These are phyloP conservation scores for Leucozona laternaria DNA, from an alignment of 2,888 invertebrate species.

Conservation along the genomic window DNA sequence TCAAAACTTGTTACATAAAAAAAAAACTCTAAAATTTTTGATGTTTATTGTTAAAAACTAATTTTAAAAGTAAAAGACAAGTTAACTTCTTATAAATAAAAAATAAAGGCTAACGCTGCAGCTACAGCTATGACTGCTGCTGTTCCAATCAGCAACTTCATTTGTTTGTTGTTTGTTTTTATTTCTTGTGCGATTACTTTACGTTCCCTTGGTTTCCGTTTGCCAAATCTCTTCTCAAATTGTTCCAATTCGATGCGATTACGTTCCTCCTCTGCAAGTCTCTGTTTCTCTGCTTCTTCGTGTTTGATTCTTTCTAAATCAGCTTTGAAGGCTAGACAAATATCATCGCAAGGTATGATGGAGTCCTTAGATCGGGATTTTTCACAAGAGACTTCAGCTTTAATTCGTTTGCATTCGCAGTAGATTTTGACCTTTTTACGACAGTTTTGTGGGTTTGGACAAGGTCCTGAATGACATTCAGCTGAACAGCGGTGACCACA, in stretches of 20 bases:
- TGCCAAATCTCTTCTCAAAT: constrained; percentile 90
- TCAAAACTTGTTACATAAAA: constrained; percentile 20
- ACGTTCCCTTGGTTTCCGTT: constrained; percentile 86
- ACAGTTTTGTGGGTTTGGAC: constrained; percentile 88
- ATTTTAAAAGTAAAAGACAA: constrained; percentile 8
- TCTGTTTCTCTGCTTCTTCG: constrained; percentile 85
- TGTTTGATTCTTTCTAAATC: constrained; percentile 85
- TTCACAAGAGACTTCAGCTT: constrained; percentile 89
- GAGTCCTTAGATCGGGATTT: constrained; percentile 83
- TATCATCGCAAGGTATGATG: constrained; percentile 87
- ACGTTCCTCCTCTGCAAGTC: constrained; percentile 86
- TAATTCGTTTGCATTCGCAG: constrained; percentile 91
- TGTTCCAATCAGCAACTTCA: constrained; percentile 77
- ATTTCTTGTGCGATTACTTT: constrained; percentile 78
- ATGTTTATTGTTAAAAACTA: constrained; percentile 28
- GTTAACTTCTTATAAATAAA: constrained; percentile 77
- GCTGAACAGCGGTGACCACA: constrained; percentile 93
- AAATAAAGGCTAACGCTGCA: constrained; percentile 79
- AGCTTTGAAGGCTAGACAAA: constrained; percentile 86
- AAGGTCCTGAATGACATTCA: constrained; percentile 90
- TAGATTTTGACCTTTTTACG: constrained; percentile 91
- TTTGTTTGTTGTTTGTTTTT: constrained; percentile 76
- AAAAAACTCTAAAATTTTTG: constrained; percentile 45
- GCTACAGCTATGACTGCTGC: constrained; percentile 77
- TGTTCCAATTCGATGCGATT: constrained; percentile 90